Percentiles rank a stretch among this genome's conserved stretches.
Evolutionary conservation across 2,113 vertebrate species (phyloP).

Genomic region (Cnemophilus loriae): DNA sequence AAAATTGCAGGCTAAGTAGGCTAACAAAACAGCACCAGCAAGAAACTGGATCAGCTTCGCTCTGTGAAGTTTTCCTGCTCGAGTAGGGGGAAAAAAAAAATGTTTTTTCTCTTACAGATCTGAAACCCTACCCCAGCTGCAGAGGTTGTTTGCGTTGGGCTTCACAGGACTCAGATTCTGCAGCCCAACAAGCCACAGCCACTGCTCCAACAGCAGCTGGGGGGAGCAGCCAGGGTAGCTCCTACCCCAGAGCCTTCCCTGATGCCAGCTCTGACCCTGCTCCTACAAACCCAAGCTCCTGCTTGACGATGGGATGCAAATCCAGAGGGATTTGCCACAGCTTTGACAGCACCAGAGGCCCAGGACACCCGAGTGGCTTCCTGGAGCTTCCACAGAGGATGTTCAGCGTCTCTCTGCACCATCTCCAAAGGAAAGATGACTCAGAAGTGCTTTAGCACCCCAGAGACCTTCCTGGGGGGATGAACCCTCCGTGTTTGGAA

Average conservation of each 20-base stretch:
- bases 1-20: conserved; percentile 44
- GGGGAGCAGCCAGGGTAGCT: background rate
- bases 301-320: background rate
- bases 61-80: background rate
- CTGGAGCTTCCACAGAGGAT: background rate
- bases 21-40: conserved; percentile 32
- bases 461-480: background rate
- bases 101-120: background rate
- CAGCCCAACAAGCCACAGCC: background rate
- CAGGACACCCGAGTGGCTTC: background rate
- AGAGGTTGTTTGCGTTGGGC: background rate
- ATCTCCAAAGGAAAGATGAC: background rate
- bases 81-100: rapidly evolving
- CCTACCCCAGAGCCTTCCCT: background rate
- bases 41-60: conserved; percentile 43
- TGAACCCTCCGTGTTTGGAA: background rate
- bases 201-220: background rate
- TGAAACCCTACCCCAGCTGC: background rate
- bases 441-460: background rate
- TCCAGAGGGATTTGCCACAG: background rate
- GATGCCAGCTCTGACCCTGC: background rate
- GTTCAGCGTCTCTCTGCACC: background rate
- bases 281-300: background rate
- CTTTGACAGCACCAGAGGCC: background rate
- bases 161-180: background rate